Conservation (phyloP, 2,888 invertebrate species). For the Calameuta filiformis region DNA sequence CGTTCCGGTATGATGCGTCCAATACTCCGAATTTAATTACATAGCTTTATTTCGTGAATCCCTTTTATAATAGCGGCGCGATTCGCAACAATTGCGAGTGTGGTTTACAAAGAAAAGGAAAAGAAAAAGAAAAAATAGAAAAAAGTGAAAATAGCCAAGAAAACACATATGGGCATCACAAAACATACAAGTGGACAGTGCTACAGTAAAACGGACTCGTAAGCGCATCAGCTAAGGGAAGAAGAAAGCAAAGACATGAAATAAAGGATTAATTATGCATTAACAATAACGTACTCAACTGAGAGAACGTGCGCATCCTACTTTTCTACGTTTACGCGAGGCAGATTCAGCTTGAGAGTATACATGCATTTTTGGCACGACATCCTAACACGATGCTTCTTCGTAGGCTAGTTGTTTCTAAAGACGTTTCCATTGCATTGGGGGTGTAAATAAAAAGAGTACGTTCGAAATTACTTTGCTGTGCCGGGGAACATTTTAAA, state of each 20-base stretch:
- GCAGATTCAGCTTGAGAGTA: conserved; percentile 42
- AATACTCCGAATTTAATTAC: conserved; percentile 58
- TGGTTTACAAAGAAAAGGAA: neutral
- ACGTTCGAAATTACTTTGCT: conserved; percentile 42
- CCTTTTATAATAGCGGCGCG: conserved; percentile 35
- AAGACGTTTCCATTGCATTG: conserved; percentile 57
- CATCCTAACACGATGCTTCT: conserved; percentile 53
- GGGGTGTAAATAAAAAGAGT: conserved; percentile 43
- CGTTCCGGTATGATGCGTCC: conserved; percentile 58
- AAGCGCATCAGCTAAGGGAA: neutral
- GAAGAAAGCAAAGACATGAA: neutral
- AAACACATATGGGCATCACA: conserved; percentile 13
- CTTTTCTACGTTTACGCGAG: conserved; percentile 47
- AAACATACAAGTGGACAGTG: neutral
- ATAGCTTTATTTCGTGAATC: conserved; percentile 42
- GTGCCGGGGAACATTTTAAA: conserved; percentile 41
- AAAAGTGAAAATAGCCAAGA: conserved; percentile 28
- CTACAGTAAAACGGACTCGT: neutral
- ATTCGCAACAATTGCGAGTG: neutral
- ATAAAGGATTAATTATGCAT: neutral
- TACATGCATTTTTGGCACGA: conserved; percentile 46
- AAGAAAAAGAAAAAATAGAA: conserved; percentile 10
- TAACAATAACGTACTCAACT: neutral
- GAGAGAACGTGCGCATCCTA: conserved; percentile 31
- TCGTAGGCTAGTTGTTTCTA: conserved; percentile 52